Evolutionary conservation across 2,888 invertebrate genomes (phyloP), one percentile per base, ranked within the genome.

Genomic region (Crepidodera aurea): DNA sequence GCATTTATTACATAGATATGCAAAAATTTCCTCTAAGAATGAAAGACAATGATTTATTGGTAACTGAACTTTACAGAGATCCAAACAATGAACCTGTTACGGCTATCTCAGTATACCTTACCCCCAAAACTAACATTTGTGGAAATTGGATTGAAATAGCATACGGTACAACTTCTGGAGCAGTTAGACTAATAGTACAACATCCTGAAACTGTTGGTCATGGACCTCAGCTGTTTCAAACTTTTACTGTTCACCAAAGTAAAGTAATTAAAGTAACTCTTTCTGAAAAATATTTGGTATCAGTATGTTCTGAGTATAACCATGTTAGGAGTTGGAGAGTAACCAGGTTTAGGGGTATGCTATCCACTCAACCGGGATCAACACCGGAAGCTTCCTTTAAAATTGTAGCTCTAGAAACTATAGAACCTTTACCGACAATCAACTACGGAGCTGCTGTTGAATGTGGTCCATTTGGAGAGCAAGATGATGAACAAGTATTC

Each of bases 61-160:
- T 99, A 8, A 98, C 98, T 1, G 97, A 98, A 81, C 83, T 98
- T 22, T 98, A 98, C 79, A 88, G 90, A 76, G 98, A 99, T 82
- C 96, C 96, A 1, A 91, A 93, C 68, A 91, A 91, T 73, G 98
- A 98, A 81, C 93, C 94, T 2, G 98, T 99, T 60, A 98, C 98
- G 18, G 96, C 98, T 4, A 95, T 99, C 77, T 97, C 97, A 25
- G 98, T 98, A 1, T 99, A 98, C 81, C 86, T 98, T 25, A 98
- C 98, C n/a, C 98, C 98, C 10, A 98, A 98, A 86, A 98, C 98
- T 64, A 97, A 94, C 85, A 84, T 96, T 61, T 96, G 96, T 82
- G 98, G 98, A 42, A 98, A 98, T 82, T 98, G 98, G 98, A 97
- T 99, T 75, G 99, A 99, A 83, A 98, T 99, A 74, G 99, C 98